A percentile compares a stretch with the other conserved stretches of the same genome.
Conservation (phyloP, 2,888 invertebrate species). For the Druceiella hillmani region DNA sequence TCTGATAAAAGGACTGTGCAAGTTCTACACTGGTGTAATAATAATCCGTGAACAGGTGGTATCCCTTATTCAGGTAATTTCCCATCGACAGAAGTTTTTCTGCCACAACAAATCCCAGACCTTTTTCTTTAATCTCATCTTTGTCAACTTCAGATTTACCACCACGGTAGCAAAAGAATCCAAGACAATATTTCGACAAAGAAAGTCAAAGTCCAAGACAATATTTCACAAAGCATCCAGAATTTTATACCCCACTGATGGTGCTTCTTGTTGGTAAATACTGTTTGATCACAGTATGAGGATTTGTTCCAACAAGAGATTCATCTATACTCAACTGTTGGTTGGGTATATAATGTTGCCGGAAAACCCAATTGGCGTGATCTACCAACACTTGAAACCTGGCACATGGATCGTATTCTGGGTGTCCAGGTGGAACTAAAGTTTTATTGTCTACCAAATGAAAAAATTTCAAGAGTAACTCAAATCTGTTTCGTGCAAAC, state of each 20-base stretch:
- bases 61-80: conserved; percentile 22
- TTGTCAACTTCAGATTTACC: conserved; percentile 17
- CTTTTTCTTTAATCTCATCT: conserved; percentile 18
- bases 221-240: conserved; percentile 24
- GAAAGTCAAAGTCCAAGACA: no score
- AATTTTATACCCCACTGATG: conserved; percentile 20
- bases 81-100: conserved; percentile 18
- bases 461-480: conserved; percentile 18
- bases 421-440: conserved; percentile 17
- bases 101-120: conserved; percentile 18
- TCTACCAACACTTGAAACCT: conserved; percentile 19
- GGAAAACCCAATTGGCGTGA: conserved; percentile 25
- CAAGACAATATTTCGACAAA: conserved; percentile 21
- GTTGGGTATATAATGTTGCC: conserved; percentile 21
- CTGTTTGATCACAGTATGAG: conserved; percentile 21
- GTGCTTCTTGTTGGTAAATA: conserved; percentile 26
- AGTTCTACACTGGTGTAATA: conserved; percentile 20
- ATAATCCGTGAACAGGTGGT: conserved; percentile 20
- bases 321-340: conserved; percentile 25
- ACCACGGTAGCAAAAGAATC: conserved; percentile 20
- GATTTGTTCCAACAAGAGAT: conserved; percentile 26
- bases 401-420: conserved; percentile 22
- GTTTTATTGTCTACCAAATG: conserved; percentile 10
- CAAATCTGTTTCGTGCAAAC: conserved; percentile 23
- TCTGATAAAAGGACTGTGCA: conserved; percentile 15